Conservation (phyloP, 2,888 invertebrate genomes). For the Linyphia triangularis region DNA sequence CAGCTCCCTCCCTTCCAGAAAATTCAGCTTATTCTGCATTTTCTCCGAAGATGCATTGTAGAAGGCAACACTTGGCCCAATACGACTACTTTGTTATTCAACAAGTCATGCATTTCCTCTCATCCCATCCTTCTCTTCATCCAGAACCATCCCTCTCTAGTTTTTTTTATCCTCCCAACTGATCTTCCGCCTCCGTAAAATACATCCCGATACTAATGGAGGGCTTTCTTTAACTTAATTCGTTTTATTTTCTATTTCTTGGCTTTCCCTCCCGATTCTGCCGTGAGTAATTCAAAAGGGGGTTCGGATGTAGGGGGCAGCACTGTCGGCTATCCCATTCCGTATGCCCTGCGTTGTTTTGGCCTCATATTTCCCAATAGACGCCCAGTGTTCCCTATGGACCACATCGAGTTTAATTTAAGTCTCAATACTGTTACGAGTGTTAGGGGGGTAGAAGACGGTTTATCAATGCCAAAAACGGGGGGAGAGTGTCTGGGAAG, state of each 20-base stretch:
- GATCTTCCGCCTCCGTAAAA: constrained; percentile 45
- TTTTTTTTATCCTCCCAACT: constrained; percentile 8
- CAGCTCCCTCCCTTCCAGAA: constrained; percentile 21
- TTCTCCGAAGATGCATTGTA: constrained; percentile 7
- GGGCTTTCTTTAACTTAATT: constrained; percentile 66
- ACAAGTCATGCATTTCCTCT: constrained; percentile 67
- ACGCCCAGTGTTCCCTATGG: constrained; percentile 37
- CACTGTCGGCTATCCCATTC: constrained; percentile 32
- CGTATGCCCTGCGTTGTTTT: constrained; percentile 63
- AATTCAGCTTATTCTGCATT: constrained; percentile 49
- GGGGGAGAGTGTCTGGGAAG: neutral
- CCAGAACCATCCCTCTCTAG: constrained; percentile 12
- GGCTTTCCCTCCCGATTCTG: neutral
- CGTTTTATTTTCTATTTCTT: constrained; percentile 54
- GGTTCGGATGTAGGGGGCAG: constrained; percentile 7
- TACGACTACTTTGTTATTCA: constrained; percentile 66
- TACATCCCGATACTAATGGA: constrained; percentile 63
- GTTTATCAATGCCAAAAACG: constrained; percentile 53
- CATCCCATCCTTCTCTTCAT: constrained; percentile 14
- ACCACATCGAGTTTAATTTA: constrained; percentile 69
- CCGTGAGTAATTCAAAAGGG: constrained; percentile 14
- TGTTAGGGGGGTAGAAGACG: neutral
- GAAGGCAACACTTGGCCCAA: constrained; percentile 35
- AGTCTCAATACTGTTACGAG: constrained; percentile 52
- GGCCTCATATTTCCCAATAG: constrained; percentile 63